Percentiles rank a stretch among this genome's conserved stretches.
Conservation (phyloP, 2,113 vertebrate species). For the Glaucidium brasilianum region DNA sequence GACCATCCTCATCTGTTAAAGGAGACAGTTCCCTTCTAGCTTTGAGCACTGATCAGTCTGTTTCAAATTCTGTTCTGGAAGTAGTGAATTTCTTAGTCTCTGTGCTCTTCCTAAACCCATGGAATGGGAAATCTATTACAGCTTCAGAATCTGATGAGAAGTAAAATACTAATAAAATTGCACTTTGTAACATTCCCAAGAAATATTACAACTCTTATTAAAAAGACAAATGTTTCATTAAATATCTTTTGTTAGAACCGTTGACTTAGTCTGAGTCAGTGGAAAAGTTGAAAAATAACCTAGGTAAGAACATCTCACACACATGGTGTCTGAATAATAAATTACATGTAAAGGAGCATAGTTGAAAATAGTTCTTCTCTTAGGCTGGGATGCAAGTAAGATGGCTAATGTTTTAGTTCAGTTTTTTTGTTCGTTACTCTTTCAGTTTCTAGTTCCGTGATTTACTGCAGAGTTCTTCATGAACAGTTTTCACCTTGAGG, state of each 20-base stretch:
- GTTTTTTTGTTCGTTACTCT: background rate
- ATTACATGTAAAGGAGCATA: background rate
- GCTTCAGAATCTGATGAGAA: background rate
- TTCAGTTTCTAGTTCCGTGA: background rate
- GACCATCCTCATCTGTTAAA: background rate
- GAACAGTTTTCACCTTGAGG: background rate
- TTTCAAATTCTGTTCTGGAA: background rate
- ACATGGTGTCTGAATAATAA: background rate
- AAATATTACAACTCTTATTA: background rate
- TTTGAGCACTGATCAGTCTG: background rate
- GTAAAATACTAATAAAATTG: background rate
- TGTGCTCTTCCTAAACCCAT: background rate
- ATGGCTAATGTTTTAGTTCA: background rate
- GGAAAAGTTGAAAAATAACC: background rate
- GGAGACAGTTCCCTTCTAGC: background rate
- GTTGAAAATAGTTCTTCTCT: background rate
- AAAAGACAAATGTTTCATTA: background rate
- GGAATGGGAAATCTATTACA: background rate
- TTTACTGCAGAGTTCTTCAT: background rate
- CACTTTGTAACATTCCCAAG: background rate
- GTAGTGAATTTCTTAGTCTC: background rate
- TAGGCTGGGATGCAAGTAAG: background rate
- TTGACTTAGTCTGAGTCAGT: background rate
- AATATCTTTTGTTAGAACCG: background rate
- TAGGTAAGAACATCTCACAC: background rate